Evolutionary conservation across 2,888 invertebrate species (phyloP).

Genomic region (Eilema depressum): DNA sequence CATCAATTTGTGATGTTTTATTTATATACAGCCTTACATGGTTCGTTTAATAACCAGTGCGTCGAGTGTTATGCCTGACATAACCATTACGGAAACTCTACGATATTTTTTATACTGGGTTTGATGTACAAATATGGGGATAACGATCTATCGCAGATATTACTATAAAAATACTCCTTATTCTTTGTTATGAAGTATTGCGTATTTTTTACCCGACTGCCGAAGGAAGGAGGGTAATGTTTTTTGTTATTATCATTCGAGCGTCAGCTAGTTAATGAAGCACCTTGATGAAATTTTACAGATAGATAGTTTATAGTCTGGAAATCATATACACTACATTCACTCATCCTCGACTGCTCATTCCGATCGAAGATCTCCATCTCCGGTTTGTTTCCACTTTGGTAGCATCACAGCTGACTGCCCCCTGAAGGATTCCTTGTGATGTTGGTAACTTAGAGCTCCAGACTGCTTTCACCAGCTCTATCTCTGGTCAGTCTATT

Average conservation of each 20-base stretch:
- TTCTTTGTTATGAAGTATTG: not conserved
- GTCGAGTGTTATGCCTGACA: not conserved
- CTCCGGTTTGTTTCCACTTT: too few species aligned
- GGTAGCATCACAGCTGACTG: too few species aligned
- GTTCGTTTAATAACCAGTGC: not conserved
- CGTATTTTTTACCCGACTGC: too few species aligned
- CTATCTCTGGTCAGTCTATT: not conserved
- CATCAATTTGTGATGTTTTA: not conserved
- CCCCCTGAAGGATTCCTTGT: too few species aligned
- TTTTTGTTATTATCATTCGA: too few species aligned
- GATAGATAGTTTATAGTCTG: too few species aligned
- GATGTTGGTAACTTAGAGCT: too few species aligned
- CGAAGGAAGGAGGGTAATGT: too few species aligned
- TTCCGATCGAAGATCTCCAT: not conserved
- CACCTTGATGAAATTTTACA: too few species aligned
- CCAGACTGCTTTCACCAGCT: not conserved
- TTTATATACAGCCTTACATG: not conserved
- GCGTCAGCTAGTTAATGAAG: too few species aligned
- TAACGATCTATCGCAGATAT: not conserved
- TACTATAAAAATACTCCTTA: not conserved
- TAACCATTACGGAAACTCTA: not conserved
- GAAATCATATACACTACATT: not conserved
- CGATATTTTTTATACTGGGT: not conserved
- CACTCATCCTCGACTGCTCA: not conserved
- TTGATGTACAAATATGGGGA: not conserved